Percentiles rank a stretch among this genome's conserved stretches.
phyloP scores from a whole-genome alignment of 2,888 invertebrate species.

The Lithophane leautieri region DNA sequence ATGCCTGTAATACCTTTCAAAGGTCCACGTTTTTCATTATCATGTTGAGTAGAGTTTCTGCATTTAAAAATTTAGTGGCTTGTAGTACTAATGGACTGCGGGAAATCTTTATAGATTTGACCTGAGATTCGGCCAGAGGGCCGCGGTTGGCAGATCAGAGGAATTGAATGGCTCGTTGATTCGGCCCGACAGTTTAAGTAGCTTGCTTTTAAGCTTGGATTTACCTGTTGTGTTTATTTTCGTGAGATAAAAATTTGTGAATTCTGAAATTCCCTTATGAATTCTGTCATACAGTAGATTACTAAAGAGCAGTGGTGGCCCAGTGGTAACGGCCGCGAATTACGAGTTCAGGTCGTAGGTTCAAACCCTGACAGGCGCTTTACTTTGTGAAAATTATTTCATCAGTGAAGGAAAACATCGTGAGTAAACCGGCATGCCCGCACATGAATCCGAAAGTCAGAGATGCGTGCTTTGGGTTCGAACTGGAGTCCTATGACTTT shows the following conservation, averaged over 20 bases:
- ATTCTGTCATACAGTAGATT: background rate
- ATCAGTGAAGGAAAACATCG: too few relatives aligned
- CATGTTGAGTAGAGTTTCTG: background rate
- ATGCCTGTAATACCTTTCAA: background rate
- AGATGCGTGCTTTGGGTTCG: too few relatives aligned
- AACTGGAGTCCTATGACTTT: too few relatives aligned
- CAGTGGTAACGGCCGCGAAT: too few relatives aligned
- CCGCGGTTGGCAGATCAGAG: conserved; percentile 16
- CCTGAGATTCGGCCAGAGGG: conserved; percentile 47
- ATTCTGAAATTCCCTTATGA: too few relatives aligned
- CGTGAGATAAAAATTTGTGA: too few relatives aligned
- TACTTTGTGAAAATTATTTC: too few relatives aligned
- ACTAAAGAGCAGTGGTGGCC: too few relatives aligned
- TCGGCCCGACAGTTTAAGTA: conserved; percentile 1
- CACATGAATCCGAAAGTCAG: too few relatives aligned
- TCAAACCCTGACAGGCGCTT: too few relatives aligned
- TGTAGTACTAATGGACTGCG: conserved; percentile 49
- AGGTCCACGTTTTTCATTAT: background rate
- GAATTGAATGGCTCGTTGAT: conserved; percentile 24
- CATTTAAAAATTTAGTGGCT: background rate
- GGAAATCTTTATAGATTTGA: conserved; percentile 63
- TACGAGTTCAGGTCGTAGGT: too few relatives aligned
- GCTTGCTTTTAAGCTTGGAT: background rate
- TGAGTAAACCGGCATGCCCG: too few relatives aligned
- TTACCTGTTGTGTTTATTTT: conserved; percentile 7